phyloP scores from a whole-genome alignment of 2,113 vertebrate species.

The Phylloscopus trochiloides region DNA sequence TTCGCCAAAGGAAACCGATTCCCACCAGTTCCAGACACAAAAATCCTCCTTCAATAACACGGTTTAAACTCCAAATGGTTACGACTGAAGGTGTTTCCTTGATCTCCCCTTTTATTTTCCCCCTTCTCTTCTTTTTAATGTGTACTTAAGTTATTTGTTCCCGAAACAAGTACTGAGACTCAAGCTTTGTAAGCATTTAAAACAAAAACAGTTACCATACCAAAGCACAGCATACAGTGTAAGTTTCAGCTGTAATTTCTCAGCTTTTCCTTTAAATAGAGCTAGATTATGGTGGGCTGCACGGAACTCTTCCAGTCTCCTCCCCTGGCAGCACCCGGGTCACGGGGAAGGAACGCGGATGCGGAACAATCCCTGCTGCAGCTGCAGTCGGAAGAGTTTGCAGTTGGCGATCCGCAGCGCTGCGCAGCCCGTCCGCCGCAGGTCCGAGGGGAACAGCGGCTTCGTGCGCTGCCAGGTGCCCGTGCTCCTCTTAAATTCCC shows the following conservation, averaged over 20 bases:
- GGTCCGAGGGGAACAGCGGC: slow-evolving; percentile 86
- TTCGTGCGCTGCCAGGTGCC: slow-evolving; percentile 95
- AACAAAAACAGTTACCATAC: slow-evolving; percentile 68
- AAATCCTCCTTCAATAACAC: not conserved
- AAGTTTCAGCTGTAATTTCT: slow-evolving; percentile 63
- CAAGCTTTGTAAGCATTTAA: slow-evolving; percentile 69
- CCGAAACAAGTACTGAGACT: slow-evolving; percentile 65
- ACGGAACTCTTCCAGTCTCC: slow-evolving; percentile 15
- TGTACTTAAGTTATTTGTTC: slow-evolving; percentile 58
- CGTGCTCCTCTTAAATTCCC: slow-evolving; percentile 92
- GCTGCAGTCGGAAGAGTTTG: slow-evolving; percentile 93
- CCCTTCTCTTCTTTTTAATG: slow-evolving; percentile 34
- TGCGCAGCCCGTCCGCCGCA: slow-evolving; percentile 88
- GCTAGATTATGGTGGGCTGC: slow-evolving; percentile 45
- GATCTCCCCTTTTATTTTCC: not conserved
- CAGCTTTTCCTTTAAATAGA: slow-evolving; percentile 62
- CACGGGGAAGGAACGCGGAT: slow-evolving; percentile 82
- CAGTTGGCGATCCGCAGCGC: slow-evolving; percentile 94
- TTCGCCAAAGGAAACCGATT: not conserved
- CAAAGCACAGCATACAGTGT: slow-evolving; percentile 67
- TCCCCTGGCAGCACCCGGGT: not conserved
- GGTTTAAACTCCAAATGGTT: not conserved
- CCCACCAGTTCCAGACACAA: not conserved
- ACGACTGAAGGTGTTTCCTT: slow-evolving; percentile 24
- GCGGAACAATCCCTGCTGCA: slow-evolving; percentile 91